Percentiles rank a stretch among this genome's conserved stretches.
Evolutionary conservation across 1,140 invertebrate genomes (phyloP).

Genomic region (Araneus ventricosus): DNA sequence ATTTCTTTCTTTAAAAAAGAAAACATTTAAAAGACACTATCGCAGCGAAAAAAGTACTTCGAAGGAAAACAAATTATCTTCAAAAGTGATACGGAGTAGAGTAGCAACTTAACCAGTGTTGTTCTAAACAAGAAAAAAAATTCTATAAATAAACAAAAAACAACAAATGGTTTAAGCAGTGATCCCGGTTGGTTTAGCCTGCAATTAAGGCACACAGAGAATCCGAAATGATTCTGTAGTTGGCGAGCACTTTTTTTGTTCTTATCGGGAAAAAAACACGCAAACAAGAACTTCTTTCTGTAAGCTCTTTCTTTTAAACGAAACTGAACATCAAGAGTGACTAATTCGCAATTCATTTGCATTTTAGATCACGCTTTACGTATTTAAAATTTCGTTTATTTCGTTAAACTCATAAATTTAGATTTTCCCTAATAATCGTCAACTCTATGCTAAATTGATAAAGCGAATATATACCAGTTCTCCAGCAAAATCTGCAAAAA

Average conservation of each 20-base stretch:
- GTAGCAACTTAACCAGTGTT: not conserved
- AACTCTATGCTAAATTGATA: too few relatives aligned
- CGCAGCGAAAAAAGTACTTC: not conserved
- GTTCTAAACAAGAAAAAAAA: not conserved
- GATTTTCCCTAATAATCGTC: too few relatives aligned
- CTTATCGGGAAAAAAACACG: not conserved
- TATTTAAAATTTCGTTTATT: too few relatives aligned
- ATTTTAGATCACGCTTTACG: not conserved
- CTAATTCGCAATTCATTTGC: not conserved
- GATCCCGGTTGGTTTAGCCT: not conserved
- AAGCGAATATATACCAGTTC: too few relatives aligned
- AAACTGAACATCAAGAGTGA: not conserved
- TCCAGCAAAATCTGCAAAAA: too few relatives aligned
- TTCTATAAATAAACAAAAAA: not conserved
- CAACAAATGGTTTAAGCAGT: not conserved
- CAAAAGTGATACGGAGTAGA: not conserved
- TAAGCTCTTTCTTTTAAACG: not conserved
- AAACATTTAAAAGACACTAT: not conserved
- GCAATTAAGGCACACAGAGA: not conserved
- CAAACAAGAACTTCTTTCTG: not conserved
- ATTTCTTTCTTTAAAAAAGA: too few relatives aligned
- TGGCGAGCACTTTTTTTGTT: not conserved
- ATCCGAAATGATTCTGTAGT: not conserved
- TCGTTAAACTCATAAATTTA: too few relatives aligned
- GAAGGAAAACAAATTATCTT: not conserved